Percentiles rank a stretch among this genome's conserved stretches.
Evolutionary conservation across 2,888 invertebrate species (phyloP).

Genomic region (Nasonia oneida): DNA sequence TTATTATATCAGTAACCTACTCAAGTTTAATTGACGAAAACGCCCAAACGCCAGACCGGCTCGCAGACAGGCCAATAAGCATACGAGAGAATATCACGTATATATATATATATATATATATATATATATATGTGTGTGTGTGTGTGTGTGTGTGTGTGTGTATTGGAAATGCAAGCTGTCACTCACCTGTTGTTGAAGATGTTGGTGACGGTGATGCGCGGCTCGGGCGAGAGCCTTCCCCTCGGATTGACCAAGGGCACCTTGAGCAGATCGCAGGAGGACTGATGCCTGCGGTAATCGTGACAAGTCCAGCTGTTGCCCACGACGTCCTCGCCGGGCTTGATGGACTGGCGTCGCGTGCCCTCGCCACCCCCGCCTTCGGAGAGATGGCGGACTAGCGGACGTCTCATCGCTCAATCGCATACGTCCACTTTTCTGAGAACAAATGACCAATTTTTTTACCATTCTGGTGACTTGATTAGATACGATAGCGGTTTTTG

Average conservation of each 20-base stretch:
- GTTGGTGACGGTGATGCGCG: conserved; percentile 67
- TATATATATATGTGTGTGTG: too few relatives aligned
- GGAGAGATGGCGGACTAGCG: conserved; percentile 76
- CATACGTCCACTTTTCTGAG: conserved; percentile 7
- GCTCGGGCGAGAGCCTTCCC: conserved; percentile 69
- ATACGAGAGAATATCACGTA: background rate
- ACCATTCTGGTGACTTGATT: background rate
- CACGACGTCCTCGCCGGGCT: conserved; percentile 68
- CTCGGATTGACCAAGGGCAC: conserved; percentile 72
- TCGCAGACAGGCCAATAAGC: too few relatives aligned
- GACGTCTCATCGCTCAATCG: conserved; percentile 72
- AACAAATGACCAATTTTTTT: background rate
- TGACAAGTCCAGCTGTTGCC: conserved; percentile 71
- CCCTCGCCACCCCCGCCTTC: conserved; percentile 74
- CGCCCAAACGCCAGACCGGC: too few relatives aligned
- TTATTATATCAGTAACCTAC: too few relatives aligned
- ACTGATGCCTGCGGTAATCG: conserved; percentile 75
- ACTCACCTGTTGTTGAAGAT: conserved; percentile 70
- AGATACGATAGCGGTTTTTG: background rate
- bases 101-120: too few relatives aligned
- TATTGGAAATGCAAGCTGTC: background rate
- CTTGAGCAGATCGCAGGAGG: conserved; percentile 75
- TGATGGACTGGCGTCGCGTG: conserved; percentile 68
- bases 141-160: too few relatives aligned
- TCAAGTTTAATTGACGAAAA: too few relatives aligned